Evolutionary conservation across 2,113 vertebrate genomes (phyloP), one percentile per base, ranked within the genome.

Genomic region (Jacana jacana): DNA sequence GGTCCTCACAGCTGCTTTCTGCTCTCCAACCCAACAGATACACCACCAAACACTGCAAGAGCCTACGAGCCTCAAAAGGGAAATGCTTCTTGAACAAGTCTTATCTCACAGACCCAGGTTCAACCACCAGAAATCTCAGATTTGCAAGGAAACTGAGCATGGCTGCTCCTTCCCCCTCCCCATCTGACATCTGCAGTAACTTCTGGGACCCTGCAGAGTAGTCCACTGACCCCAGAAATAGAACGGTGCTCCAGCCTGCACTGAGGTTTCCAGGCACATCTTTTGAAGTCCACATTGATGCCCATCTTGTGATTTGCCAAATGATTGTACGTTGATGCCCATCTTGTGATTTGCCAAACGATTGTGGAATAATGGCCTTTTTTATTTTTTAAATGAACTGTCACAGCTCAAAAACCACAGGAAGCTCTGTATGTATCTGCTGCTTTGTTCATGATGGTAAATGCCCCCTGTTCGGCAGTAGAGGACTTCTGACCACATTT

Each of bases 1-100:
- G 95, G 97, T 95, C 96, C 63, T 97, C 88, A 39, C 42, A 25
- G 92, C 24, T 17, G 31, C n/a, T 28, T 10, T 18, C 39, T 30
- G 7, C 39, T 44, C 49, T 80, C 18, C 39, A 35, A 12, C 9
- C 55, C 25, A 66, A 35, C 19, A 44, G 33, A 35, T 39, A 40
- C 31, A 42, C 35, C 28, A 44, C 14, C 18, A 40, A 65, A 10
- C 27, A 5, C 12, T 30, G 18, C 35, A 55, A 54, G 42, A 54
- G 31, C 19, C 42, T 20, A 13, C 15, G 24, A 64, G 39, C 5
- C 22, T 14, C 35, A 12, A 44, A 14, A 66, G 12, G 37, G 31
- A 55, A 66, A 66, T 30, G 13, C 17, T 42, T n/a, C 61, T 39
- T 23, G 24, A 28, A 25, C 49, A 52, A 42, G 24, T 46, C 46